Percentiles rank a stretch among this genome's conserved stretches.
Conservation (phyloP, 2,888 invertebrate species). For the Drosophila sordidapex region DNA sequence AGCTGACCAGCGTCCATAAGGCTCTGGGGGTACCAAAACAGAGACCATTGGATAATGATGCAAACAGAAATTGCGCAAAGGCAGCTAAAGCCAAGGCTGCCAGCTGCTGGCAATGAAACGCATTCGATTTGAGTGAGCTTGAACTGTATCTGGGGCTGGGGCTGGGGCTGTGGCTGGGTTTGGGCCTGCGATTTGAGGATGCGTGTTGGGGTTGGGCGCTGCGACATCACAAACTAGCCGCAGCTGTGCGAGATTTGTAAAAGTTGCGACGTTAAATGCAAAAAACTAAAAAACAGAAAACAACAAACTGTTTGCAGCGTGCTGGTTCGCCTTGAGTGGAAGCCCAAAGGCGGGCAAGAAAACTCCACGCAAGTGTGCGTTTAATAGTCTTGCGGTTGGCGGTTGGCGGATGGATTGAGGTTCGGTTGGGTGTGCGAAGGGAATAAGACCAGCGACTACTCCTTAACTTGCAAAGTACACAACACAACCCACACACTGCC, state of each 20-base stretch:
- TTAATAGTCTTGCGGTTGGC: conserved; percentile 71
- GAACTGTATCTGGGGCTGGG: neutral
- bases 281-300: conserved; percentile 29
- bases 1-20: conserved; percentile 27
- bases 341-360: conserved; percentile 64
- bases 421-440: neutral
- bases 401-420: neutral
- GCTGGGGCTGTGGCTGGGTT: neutral
- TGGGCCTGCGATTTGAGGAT: neutral
- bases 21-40: conserved; percentile 1
- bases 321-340: conserved; percentile 52
- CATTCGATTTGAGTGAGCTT: conserved; percentile 15
- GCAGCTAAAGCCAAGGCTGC: conserved; percentile 35
- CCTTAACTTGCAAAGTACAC: conserved; percentile 70
- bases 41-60: conserved; percentile 6
- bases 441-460: conserved; percentile 37
- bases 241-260: conserved; percentile 73
- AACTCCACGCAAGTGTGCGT: conserved; percentile 74
- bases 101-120: conserved; percentile 54
- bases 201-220: conserved; percentile 15
- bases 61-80: conserved; percentile 21
- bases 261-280: conserved; percentile 61
- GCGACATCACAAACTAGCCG: conserved; percentile 47
- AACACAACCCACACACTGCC: conserved; percentile 38
- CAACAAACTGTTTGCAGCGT: conserved; percentile 59